A percentile compares a stretch with the other conserved stretches of the same genome.
Conservation (phyloP, 2,113 vertebrate genomes). For the Prionailurus viverrinus region DNA sequence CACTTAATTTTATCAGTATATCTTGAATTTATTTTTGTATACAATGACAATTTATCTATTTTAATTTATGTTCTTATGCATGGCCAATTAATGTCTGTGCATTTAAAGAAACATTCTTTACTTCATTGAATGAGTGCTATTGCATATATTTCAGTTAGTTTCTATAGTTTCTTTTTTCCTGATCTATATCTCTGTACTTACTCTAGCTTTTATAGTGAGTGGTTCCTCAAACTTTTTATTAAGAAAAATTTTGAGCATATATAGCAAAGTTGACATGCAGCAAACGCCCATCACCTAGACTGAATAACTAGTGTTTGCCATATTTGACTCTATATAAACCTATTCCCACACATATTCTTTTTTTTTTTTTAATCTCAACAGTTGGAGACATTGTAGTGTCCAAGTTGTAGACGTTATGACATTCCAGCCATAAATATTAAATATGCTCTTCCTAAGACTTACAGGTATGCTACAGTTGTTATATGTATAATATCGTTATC, state of each 20-base stretch:
- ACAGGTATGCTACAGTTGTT: background rate
- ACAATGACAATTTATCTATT: background rate
- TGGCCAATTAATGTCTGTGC: background rate
- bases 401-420: background rate
- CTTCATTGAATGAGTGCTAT: background rate
- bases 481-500: background rate
- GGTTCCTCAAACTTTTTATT: background rate
- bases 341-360: background rate
- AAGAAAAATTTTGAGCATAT: background rate
- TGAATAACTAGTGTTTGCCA: background rate
- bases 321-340: background rate
- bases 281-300: background rate
- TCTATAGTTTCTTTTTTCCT: background rate
- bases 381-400: background rate
- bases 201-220: slow-evolving; percentile 6
- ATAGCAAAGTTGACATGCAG: background rate
- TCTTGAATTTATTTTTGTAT: slow-evolving; percentile 33
- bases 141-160: background rate
- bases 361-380: background rate
- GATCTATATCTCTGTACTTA: background rate
- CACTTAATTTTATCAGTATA: background rate
- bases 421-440: slow-evolving; percentile 30
- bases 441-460: background rate
- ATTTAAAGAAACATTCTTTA: background rate
- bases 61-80: background rate